Percentiles rank a stretch among this genome's conserved stretches.
phyloP scores from a whole-genome alignment of 1,140 invertebrate species.

The Mycetomoellerius zeteki region DNA sequence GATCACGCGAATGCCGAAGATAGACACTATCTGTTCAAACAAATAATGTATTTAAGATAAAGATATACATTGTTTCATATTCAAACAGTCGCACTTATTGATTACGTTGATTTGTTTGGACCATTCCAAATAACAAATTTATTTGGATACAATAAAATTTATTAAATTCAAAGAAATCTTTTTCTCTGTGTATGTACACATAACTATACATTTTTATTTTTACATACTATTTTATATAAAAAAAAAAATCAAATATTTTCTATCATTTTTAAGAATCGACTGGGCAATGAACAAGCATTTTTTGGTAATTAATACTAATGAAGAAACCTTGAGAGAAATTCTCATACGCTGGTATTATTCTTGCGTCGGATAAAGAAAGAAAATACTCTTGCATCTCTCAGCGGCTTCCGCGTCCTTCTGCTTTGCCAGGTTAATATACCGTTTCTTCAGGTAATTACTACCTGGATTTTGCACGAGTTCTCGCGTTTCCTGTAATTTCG shows the following conservation, averaged over 20 bases:
- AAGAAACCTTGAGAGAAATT: slow-evolving; percentile 47
- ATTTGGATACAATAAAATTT: too few relatives aligned
- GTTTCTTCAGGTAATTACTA: slow-evolving; percentile 59
- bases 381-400: slow-evolving; percentile 32
- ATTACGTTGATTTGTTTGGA: too few relatives aligned
- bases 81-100: too few relatives aligned
- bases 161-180: too few relatives aligned
- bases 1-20: too few relatives aligned
- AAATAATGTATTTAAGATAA: too few relatives aligned
- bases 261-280: slow-evolving; percentile 1
- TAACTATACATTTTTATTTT: background rate
- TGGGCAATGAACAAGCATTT: background rate
- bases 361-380: slow-evolving; percentile 17
- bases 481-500: slow-evolving; percentile 57
- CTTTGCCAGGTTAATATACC: slow-evolving; percentile 64
- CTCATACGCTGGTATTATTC: slow-evolving; percentile 4
- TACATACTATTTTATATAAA: background rate
- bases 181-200: background rate
- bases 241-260: background rate
- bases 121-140: too few relatives aligned
- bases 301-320: slow-evolving; percentile 38
- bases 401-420: slow-evolving; percentile 37
- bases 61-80: too few relatives aligned
- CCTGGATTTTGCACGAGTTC: slow-evolving; percentile 58
- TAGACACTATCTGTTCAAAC: too few relatives aligned